Base-by-base conservation (phyloP, 1,140 invertebrate species). In the Mercenaria mercenaria region DNA sequence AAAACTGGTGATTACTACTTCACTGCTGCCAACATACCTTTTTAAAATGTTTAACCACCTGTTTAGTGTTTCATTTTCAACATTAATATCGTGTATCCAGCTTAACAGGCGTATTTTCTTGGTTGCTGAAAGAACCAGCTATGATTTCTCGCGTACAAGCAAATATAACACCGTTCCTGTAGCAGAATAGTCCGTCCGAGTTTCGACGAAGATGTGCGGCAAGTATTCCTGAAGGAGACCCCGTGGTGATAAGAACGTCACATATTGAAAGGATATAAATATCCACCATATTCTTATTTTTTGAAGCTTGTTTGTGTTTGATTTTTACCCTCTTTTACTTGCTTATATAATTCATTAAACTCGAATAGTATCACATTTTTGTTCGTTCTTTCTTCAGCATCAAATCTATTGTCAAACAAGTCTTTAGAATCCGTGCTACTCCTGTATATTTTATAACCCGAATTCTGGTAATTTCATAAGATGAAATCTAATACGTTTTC, bases 111-210 rank as follows among this genome's bases (percentile, higher is more conserved):
- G 26, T 15, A 15, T 64, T 26, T 26, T 64, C n/a, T 29, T n/a
- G 23, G n/a, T 64, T 26, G 4, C 59, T 23, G 26, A 76, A 76
- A 26, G 72, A 76, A n/a, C 72, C 72, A 23, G 39, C 39, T n/a
- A 76, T 76, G 8, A 76, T n/a, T 76, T 76, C 72, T 50, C 72
- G 10, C 20, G 41, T 76, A 26, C 72, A 76, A 20, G 6, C 10
- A 47, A 43, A 50, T 2, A 76, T 26, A 43, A 43, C 1, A 2
- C 72, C 72, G 10, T 76, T 15, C 20, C 41, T 47, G 23, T 50
- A 76, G 26, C 72, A 76, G 26, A 76, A 76, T 26, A 76, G 41
- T 50, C 26, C n/a, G 72, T 50, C 41, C 18, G 72, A 76, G n/a
- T 76, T 76, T 1, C 20, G 39, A 23, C 72, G 15, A 26, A 76